Conservation (phyloP, 2,113 vertebrate species). For the Regulus satrapa region DNA sequence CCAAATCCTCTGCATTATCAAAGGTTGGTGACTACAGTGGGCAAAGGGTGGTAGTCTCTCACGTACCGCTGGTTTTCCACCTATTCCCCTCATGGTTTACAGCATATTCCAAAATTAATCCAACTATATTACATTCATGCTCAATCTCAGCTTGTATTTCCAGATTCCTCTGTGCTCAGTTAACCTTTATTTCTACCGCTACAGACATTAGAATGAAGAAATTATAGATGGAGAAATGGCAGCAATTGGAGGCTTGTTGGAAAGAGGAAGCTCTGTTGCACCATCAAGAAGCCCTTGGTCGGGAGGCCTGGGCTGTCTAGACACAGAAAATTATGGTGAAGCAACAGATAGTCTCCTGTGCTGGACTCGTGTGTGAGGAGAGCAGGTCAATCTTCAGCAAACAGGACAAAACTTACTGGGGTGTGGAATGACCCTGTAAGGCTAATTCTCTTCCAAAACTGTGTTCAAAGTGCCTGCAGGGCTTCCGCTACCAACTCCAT, state of each 20-base stretch:
- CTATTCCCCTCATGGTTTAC: not conserved
- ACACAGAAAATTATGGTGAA: not conserved
- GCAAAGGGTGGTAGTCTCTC: not conserved
- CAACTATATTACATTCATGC: not conserved
- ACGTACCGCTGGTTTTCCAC: not conserved
- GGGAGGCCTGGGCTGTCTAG: not conserved
- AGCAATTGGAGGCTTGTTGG: not conserved
- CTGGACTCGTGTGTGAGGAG: rapidly evolving
- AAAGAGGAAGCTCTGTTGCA: not conserved
- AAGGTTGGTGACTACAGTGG: rapidly evolving
- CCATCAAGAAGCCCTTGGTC: not conserved
- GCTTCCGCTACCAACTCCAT: not conserved
- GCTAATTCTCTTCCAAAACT: not conserved
- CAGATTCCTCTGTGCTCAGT: not conserved
- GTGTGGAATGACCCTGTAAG: not conserved
- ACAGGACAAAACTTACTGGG: not conserved
- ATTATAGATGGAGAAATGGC: not conserved
- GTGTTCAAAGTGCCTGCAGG: not conserved
- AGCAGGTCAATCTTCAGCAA: not conserved
- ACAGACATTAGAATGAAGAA: not conserved
- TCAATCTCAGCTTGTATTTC: not conserved
- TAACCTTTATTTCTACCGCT: not conserved
- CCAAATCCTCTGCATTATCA: not conserved
- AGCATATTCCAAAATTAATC: not conserved
- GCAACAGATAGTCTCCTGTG: not conserved